Conservation (phyloP, 2,113 vertebrate genomes). For the Chamaetylas fuelleborni region DNA sequence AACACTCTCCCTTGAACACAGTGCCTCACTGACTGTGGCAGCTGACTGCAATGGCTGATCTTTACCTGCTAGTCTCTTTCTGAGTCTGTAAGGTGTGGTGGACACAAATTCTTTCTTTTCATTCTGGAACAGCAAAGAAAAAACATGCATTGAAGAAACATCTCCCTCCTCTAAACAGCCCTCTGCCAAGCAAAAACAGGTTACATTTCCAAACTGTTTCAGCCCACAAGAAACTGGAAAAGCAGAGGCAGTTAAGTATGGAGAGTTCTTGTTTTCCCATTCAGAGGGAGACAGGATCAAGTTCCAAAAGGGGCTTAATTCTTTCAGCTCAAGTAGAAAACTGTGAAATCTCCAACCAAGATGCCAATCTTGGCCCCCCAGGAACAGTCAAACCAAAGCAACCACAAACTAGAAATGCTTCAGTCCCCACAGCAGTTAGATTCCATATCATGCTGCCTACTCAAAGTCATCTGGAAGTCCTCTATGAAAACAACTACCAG, state of each 20-base stretch:
- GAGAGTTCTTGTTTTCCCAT: neutral
- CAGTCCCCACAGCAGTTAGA: neutral
- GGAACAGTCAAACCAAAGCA: neutral
- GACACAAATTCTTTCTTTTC: conserved; percentile 84
- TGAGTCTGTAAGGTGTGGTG: conserved; percentile 82
- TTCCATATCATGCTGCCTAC: neutral
- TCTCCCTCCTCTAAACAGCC: neutral
- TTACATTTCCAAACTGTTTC: neutral
- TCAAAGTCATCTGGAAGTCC: neutral
- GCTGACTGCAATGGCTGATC: neutral
- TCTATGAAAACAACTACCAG: neutral
- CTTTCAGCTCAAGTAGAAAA: neutral
- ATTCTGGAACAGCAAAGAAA: conserved; percentile 69
- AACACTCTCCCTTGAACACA: neutral
- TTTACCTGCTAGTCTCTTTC: conserved; percentile 89
- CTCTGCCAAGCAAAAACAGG: neutral
- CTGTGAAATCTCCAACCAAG: neutral
- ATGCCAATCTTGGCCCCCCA: neutral
- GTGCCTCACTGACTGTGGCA: neutral
- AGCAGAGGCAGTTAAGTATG: neutral
- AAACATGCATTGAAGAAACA: neutral
- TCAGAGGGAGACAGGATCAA: neutral
- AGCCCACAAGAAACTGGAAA: neutral
- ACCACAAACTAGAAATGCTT: neutral
- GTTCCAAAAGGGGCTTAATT: neutral